phyloP scores from a whole-genome alignment of 2,113 vertebrate species.

The Nesoenas mayeri region DNA sequence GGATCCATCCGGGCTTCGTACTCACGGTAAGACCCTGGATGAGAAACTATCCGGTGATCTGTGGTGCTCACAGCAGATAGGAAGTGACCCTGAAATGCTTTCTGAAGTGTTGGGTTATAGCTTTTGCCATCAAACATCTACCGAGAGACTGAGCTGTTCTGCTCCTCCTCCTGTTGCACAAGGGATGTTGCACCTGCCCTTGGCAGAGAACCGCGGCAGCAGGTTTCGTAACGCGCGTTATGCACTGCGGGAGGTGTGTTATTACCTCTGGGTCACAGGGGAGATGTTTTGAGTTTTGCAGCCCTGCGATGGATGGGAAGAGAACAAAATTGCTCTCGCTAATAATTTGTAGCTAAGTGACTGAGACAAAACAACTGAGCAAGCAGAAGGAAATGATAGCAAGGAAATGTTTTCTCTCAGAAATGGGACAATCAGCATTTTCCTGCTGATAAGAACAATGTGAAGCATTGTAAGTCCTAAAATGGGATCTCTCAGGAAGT shows the following conservation, averaged over 20 bases:
- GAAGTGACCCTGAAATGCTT: background rate
- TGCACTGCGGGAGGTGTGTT: background rate
- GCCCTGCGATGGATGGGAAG: background rate
- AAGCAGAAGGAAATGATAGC: background rate
- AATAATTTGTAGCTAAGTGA: background rate
- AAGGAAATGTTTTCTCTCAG: background rate
- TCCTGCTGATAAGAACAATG: background rate
- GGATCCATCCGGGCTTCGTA: slow-evolving; percentile 85
- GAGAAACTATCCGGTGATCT: background rate
- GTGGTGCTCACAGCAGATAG: background rate
- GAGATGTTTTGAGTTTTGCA: background rate
- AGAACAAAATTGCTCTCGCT: background rate
- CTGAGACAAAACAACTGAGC: background rate
- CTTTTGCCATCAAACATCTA: background rate
- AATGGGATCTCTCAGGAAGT: background rate
- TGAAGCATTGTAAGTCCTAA: background rate
- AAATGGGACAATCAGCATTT: background rate
- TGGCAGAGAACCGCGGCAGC: background rate
- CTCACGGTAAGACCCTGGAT: slow-evolving; percentile 82
- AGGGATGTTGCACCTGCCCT: background rate
- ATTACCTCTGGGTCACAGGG: background rate
- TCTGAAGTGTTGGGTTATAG: background rate
- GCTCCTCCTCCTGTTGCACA: background rate
- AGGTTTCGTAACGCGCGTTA: background rate
- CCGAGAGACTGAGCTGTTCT: background rate